A percentile compares a stretch with the other conserved stretches of the same genome.
These are phyloP conservation scores for Diploptera punctata DNA, from an alignment of 2,888 invertebrate genomes.

Conservation along the genomic window DNA sequence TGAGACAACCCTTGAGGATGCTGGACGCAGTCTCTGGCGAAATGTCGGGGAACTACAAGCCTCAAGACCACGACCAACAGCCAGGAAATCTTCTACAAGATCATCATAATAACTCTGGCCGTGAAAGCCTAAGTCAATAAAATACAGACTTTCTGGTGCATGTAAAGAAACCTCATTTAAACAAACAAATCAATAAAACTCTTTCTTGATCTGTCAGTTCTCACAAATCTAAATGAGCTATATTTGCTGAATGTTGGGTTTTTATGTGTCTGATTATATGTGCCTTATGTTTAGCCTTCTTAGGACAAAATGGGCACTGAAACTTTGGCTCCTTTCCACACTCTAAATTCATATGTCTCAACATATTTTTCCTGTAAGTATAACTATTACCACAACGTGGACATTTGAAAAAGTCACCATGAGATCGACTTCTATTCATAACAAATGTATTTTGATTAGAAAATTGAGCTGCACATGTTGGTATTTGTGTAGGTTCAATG, in stretches of 20 bases:
- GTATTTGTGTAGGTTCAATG: neutral
- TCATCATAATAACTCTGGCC: too few relatives aligned
- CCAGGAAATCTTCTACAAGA: too few relatives aligned
- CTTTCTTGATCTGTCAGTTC: too few relatives aligned
- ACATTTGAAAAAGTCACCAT: constrained; percentile 41
- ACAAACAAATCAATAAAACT: too few relatives aligned
- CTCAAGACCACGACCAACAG: too few relatives aligned
- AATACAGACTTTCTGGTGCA: too few relatives aligned
- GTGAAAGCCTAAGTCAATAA: too few relatives aligned
- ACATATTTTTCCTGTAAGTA: constrained; percentile 37
- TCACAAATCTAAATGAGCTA: too few relatives aligned
- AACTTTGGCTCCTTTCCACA: constrained; percentile 46
- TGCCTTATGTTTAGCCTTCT: constrained; percentile 39
- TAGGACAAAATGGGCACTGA: constrained; percentile 38
- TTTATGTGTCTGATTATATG: constrained; percentile 26
- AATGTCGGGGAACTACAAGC: too few relatives aligned
- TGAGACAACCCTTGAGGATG: too few relatives aligned
- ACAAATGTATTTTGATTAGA: neutral
- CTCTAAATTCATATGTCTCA: constrained; percentile 41
- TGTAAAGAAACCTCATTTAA: too few relatives aligned
- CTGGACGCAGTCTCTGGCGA: too few relatives aligned
- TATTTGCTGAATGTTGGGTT: neutral
- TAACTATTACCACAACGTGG: constrained; percentile 43
- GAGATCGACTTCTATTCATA: neutral
- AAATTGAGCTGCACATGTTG: neutral